Percentiles rank a stretch among this genome's conserved stretches.
Conservation (phyloP, 2,888 invertebrate genomes). For the Piscicola geometra region DNA sequence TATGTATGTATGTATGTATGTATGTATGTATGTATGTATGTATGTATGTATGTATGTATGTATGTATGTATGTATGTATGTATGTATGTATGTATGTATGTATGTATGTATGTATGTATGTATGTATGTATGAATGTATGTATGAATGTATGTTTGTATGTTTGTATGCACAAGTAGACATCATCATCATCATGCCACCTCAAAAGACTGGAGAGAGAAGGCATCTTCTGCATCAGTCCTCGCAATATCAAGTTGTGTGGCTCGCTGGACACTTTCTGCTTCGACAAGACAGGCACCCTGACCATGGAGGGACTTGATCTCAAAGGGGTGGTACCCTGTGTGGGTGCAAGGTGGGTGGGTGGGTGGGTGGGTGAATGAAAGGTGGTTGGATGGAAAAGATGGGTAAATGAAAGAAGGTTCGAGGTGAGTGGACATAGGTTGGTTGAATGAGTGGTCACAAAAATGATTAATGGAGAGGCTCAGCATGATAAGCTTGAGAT, state of each 20-base stretch:
- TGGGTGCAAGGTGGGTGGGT: slow-evolving; percentile 25
- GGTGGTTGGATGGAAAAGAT: not conserved
- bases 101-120: slow-evolving; percentile 24
- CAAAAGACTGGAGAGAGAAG: slow-evolving; percentile 39
- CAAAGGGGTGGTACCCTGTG: slow-evolving; percentile 50
- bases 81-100: slow-evolving; percentile 24
- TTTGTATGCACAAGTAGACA: slow-evolving; percentile 11
- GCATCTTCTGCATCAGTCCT: slow-evolving; percentile 56
- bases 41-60: slow-evolving; percentile 22
- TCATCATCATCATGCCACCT: not conserved
- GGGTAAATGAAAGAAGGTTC: too few species aligned
- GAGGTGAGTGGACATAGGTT: too few species aligned
- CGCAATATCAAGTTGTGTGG: slow-evolving; percentile 55
- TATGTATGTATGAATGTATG: slow-evolving; percentile 22
- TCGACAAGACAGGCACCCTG: slow-evolving; percentile 57
- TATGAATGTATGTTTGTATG: slow-evolving; percentile 17
- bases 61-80: slow-evolving; percentile 22
- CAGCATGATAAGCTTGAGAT: too few species aligned
- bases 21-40: slow-evolving; percentile 24
- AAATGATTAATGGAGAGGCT: too few species aligned
- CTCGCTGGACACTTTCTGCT: slow-evolving; percentile 55
- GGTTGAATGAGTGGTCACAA: not conserved
- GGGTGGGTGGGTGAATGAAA: not conserved
- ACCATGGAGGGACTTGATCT: slow-evolving; percentile 57
- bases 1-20: slow-evolving; percentile 24